phyloP scores from a whole-genome alignment of 2,888 invertebrate species.

The Teinopalpus imperialis region DNA sequence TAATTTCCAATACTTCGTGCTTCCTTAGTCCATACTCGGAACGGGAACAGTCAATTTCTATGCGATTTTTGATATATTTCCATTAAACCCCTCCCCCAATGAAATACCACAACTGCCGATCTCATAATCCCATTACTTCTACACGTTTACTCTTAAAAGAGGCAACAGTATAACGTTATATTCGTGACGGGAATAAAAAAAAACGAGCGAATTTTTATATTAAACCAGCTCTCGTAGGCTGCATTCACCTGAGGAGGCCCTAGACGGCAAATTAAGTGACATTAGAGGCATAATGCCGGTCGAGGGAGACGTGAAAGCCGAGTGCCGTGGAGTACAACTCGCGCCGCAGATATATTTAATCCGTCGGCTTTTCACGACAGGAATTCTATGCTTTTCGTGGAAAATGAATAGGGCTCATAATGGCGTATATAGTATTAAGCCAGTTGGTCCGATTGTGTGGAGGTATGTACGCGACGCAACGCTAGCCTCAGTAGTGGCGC shows the following conservation, averaged over 20 bases:
- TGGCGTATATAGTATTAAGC: conserved; percentile 13
- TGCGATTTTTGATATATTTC: conserved; percentile 4
- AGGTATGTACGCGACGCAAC: conserved; percentile 43
- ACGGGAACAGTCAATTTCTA: not conserved
- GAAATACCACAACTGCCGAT: conserved; percentile 59
- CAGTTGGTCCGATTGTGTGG: conserved; percentile 17
- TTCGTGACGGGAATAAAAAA: conserved; percentile 57
- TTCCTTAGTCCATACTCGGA: no score
- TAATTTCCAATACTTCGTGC: no score
- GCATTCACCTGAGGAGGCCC: conserved; percentile 77
- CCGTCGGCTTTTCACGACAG: conserved; percentile 10
- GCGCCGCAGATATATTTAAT: conserved; percentile 33
- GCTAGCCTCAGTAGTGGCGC: conserved; percentile 53
- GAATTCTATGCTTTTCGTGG: conserved; percentile 24
- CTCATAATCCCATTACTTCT: conserved; percentile 72
- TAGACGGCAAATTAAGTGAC: conserved; percentile 81
- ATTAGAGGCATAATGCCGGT: conserved; percentile 75
- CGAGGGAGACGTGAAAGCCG: conserved; percentile 70
- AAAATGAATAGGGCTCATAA: conserved; percentile 24
- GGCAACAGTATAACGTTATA: conserved; percentile 72
- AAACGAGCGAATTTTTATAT: conserved; percentile 74
- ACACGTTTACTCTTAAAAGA: conserved; percentile 73
- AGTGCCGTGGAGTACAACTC: conserved; percentile 56
- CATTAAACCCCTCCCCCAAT: conserved; percentile 34
- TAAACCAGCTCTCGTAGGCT: conserved; percentile 69